Evolutionary conservation across 2,888 invertebrate genomes (phyloP).

Genomic region (Apodemia hepburni): DNA sequence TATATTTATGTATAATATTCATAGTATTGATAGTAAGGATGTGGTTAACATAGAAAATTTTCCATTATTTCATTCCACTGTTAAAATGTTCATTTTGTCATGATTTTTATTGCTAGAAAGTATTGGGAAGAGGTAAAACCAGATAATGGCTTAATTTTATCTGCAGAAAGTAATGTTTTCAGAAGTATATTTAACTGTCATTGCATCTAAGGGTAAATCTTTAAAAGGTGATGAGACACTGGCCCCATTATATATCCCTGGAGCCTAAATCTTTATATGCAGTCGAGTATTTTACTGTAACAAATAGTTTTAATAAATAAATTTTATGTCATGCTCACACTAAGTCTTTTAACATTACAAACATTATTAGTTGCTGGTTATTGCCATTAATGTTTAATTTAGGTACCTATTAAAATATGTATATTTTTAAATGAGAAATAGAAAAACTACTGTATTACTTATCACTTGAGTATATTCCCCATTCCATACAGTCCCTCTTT

Average conservation of each 20-base stretch:
- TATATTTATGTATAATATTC: slow-evolving; percentile 16
- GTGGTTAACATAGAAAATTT: slow-evolving; percentile 30
- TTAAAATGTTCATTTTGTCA: slow-evolving; percentile 2
- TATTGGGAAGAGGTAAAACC: background rate
- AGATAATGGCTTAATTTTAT: background rate
- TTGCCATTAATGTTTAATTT: background rate
- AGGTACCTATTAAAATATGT: background rate
- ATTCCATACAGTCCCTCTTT: too few relatives aligned
- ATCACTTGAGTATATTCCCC: too few relatives aligned
- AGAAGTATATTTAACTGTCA: background rate
- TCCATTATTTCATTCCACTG: slow-evolving; percentile 37
- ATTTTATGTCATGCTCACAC: background rate
- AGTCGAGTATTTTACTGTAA: background rate
- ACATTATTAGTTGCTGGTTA: background rate
- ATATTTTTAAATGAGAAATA: background rate
- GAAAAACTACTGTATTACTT: too few relatives aligned
- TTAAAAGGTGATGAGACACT: background rate
- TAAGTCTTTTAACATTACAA: background rate
- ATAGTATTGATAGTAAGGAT: slow-evolving; percentile 19
- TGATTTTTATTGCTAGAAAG: background rate
- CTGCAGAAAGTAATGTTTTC: background rate
- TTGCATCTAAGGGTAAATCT: too few relatives aligned
- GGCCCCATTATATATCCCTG: background rate
- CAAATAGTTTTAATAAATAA: background rate
- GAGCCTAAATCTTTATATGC: background rate